Evolutionary conservation across 1,140 invertebrate genomes (phyloP), one percentile per base, ranked within the genome.

Genomic region (Acromyrmex heyeri): DNA sequence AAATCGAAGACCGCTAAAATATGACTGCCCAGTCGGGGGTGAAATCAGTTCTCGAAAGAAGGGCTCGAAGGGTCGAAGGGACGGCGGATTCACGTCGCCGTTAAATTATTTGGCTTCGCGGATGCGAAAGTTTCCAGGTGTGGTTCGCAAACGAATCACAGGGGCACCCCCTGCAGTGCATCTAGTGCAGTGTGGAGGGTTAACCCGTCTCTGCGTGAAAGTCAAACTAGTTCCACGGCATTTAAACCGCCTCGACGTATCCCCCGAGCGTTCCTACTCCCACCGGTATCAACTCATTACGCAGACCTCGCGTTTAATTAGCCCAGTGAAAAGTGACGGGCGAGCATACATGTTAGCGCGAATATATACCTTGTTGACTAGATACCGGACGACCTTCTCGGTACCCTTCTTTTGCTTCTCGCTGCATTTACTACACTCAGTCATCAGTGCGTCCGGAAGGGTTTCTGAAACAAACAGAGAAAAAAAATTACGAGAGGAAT

Each of bases 361-460:
- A 72, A 4, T 55, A 65, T 78, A 64, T 91, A 93, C 93, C 86
- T 95, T 90, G 72, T 93, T 93, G 24, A 94, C 91, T 62, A 96
- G 82, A 90, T 91, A 94, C 89, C 95, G 95, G 65, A 96, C 95
- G 5, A 96, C 95, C 86, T 95, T 96, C 57, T 96, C 94, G 7
- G 96, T 95, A 44, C 95, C 96, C 0, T 93, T 86, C 67, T 93
- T 95, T 91, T 97, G 97, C 38, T 94, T 94, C n/a, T 96, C 95
- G 59, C 95, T 96, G 87, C 97, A 97, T 92, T 96, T 97, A 48
- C 85, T 89, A 90, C 97, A 97, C 12, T 95, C 95, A 0, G 95
- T 96, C 86, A 95, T 93, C 48, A 97, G 83, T 5, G 96, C 97
- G 86, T 97, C 97, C 24, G 96, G 95, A 1, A 97, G 91, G 18